A percentile compares a stretch with the other conserved stretches of the same genome.
Evolutionary conservation across 2,113 vertebrate genomes (phyloP).

Genomic region (Notothenia coriiceps): DNA sequence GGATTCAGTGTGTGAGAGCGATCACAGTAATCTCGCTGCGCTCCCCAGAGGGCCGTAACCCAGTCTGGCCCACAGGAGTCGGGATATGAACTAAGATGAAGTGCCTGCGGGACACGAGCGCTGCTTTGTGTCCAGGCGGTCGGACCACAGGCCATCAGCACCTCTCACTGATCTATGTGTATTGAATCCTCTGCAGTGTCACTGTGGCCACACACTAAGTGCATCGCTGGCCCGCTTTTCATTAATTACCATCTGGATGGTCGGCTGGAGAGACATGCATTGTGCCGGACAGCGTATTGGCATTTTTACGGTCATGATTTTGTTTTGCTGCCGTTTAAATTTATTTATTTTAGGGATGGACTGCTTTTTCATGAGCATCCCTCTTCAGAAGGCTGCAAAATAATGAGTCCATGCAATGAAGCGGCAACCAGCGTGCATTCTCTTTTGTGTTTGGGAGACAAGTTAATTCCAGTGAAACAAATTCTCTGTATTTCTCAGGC

Average conservation of each 20-base stretch:
- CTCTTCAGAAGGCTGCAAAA: conserved; percentile 34
- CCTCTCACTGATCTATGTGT: conserved; percentile 77
- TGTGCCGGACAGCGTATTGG: conserved; percentile 72
- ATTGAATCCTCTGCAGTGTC: conserved; percentile 74
- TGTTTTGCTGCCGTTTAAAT: conserved; percentile 82
- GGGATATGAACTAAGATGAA: conserved; percentile 78
- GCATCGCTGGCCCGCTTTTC: conserved; percentile 52
- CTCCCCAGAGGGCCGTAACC: conserved; percentile 75
- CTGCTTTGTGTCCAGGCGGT: conserved; percentile 74
- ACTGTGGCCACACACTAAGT: conserved; percentile 57
- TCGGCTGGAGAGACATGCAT: conserved; percentile 67
- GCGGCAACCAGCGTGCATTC: not conserved
- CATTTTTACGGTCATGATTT: conserved; percentile 82
- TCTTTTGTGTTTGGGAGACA: conserved; percentile 4
- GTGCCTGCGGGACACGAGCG: conserved; percentile 58
- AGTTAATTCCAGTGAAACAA: not conserved
- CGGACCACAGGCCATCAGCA: conserved; percentile 62
- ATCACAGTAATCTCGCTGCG: conserved; percentile 61
- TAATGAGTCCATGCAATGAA: conserved; percentile 19
- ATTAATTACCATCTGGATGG: conserved; percentile 76
- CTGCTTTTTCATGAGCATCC: conserved; percentile 55
- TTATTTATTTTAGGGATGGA: conserved; percentile 61
- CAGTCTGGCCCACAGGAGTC: conserved; percentile 49
- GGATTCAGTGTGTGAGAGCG: conserved; percentile 46
- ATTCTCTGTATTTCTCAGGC: not conserved